A percentile compares a stretch with the other conserved stretches of the same genome.
Conservation (phyloP, 2,113 vertebrate genomes). For the Gavia stellata region DNA sequence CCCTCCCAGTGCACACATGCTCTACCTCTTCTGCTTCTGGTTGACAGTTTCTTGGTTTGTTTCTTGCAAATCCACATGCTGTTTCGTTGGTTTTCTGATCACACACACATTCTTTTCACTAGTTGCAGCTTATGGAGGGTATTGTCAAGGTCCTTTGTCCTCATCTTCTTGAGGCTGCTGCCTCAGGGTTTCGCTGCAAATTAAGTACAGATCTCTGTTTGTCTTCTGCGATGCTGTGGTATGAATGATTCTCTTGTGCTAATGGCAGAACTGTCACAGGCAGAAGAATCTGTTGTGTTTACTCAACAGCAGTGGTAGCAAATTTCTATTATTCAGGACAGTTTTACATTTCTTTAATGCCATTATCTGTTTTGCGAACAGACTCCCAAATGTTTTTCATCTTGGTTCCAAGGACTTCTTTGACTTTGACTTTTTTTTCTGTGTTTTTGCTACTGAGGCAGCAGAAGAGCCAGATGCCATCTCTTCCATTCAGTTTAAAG, state of each 20-base stretch:
- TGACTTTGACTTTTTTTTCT: not conserved
- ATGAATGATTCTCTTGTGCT: constrained; percentile 43
- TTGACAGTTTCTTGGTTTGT: not conserved
- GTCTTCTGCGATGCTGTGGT: not conserved
- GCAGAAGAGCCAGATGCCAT: not conserved
- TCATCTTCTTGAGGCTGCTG: constrained; percentile 13
- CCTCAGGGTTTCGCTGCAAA: not conserved
- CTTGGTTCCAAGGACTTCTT: not conserved
- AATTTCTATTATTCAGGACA: not conserved
- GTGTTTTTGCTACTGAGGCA: not conserved
- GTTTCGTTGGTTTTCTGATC: constrained; percentile 63
- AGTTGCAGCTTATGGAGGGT: constrained; percentile 30
- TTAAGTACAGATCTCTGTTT: constrained; percentile 22
- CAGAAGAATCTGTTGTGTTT: constrained; percentile 25
- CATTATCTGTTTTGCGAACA: not conserved
- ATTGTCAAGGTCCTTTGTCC: constrained; percentile 44
- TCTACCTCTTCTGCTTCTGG: not conserved
- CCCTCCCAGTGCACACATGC: not conserved
- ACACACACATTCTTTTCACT: constrained; percentile 10
- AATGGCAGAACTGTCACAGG: constrained; percentile 4
- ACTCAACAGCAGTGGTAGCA: not conserved
- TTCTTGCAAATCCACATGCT: not conserved
- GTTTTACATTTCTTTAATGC: constrained; percentile 25
- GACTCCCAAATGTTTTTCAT: not conserved
- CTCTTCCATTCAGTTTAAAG: not conserved